A percentile compares a stretch with the other conserved stretches of the same genome.
Conservation (phyloP, 2,113 vertebrate species). For the Potamarius usumacintae region DNA sequence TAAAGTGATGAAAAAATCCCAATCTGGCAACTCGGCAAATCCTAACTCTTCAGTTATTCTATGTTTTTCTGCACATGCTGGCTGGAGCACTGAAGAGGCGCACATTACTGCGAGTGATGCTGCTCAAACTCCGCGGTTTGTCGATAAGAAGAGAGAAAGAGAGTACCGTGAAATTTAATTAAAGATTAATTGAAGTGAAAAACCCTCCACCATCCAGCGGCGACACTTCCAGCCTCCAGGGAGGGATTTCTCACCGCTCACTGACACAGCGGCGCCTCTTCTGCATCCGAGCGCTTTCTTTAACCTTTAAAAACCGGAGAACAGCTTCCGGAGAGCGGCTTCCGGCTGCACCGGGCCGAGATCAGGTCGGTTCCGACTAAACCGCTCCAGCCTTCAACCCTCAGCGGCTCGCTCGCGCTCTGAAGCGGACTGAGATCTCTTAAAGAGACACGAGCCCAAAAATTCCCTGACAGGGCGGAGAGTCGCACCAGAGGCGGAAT, state of each 20-base stretch:
- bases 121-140: too few species aligned
- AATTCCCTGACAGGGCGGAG: background rate
- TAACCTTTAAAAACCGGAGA: too few species aligned
- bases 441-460: slow-evolving; percentile 29
- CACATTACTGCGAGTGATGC: too few species aligned
- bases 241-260: background rate
- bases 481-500: too few species aligned
- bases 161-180: background rate
- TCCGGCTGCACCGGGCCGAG: background rate
- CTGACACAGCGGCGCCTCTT: background rate
- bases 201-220: background rate
- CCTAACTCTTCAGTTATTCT: background rate
- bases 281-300: background rate
- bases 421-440: slow-evolving; percentile 1
- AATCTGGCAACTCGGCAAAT: background rate
- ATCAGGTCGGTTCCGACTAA: background rate
- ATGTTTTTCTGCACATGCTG: background rate
- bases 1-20: background rate
- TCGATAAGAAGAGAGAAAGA: too few species aligned
- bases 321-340: background rate
- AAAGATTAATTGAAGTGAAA: background rate
- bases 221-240: background rate
- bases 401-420: too few species aligned
- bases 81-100: background rate
- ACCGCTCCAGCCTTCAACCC: too few species aligned